phyloP scores from a whole-genome alignment of 2,797 vertebrate genomes.

The Phoxinus dragarum region DNA sequence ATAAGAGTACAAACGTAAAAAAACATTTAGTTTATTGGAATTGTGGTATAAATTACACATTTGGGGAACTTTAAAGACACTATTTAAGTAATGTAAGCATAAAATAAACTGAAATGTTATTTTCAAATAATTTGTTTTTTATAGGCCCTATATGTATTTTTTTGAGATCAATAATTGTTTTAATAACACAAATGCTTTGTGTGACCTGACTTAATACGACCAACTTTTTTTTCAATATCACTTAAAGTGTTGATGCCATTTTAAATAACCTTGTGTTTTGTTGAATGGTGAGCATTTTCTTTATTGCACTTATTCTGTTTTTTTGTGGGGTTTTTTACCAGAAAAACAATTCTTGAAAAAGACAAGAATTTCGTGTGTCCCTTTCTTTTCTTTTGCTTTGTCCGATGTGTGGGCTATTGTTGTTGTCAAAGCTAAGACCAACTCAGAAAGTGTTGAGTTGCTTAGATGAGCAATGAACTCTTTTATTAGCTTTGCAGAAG shows the following conservation, averaged over 20 bases:
- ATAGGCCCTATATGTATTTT: no score
- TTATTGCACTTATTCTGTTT: neutral
- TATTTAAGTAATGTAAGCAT: no score
- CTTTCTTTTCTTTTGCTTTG: neutral
- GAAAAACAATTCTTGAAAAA: neutral
- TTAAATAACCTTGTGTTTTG: neutral
- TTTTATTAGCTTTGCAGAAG: slow-evolving; percentile 2
- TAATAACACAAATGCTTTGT: no score
- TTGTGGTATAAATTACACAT: no score
- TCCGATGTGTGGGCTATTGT: neutral
- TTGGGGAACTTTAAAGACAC: no score
- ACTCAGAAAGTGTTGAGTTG: neutral
- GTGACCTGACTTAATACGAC: neutral
- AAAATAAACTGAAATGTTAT: no score
- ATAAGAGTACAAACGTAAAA: no score
- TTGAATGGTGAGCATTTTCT: neutral
- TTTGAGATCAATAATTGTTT: no score
- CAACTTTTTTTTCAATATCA: neutral
- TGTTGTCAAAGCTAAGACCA: neutral
- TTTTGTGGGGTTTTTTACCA: no score
- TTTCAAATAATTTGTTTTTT: no score
- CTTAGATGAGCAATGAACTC: neutral
- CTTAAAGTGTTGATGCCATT: neutral
- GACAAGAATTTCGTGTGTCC: neutral
- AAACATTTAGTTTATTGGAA: no score